Percentiles rank a stretch among this genome's conserved stretches.
Conservation (phyloP, 1,140 invertebrate species). For the Brachionus paranguensis region DNA sequence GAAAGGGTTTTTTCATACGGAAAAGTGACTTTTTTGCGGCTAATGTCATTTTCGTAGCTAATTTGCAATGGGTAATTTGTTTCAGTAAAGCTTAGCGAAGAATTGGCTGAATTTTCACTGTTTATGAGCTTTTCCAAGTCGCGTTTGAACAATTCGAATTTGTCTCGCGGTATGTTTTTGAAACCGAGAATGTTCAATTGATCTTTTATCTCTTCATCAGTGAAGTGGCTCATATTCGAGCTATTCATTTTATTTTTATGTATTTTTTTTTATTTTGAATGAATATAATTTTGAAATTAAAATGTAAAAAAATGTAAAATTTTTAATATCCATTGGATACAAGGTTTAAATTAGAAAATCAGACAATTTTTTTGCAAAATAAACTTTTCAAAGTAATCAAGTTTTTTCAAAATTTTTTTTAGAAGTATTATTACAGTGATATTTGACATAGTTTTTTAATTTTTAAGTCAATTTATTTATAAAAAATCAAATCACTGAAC, state of each 20-base stretch:
- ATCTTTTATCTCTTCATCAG: conserved; percentile 30
- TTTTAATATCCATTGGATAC: conserved; percentile 31
- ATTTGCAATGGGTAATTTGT: not conserved
- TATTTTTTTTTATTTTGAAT: not conserved
- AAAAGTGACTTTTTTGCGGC: conserved; percentile 7
- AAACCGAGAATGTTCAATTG: conserved; percentile 3
- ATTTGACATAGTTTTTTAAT: too few species aligned
- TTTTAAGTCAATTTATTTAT: too few species aligned
- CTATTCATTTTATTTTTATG: not conserved
- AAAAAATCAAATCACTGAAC: too few species aligned
- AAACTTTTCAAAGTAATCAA: too few species aligned
- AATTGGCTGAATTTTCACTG: not conserved
- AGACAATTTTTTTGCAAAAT: not conserved
- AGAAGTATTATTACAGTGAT: too few species aligned
- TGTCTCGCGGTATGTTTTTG: not conserved
- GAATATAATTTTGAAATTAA: not conserved
- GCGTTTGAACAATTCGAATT: not conserved
- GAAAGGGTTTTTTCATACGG: not conserved
- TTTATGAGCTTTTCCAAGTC: conserved; percentile 9
- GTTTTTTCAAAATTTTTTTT: too few species aligned
- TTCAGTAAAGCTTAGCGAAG: not conserved
- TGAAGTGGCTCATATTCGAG: not conserved
- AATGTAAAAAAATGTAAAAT: conserved; percentile 26
- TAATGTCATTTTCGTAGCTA: not conserved
- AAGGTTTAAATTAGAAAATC: not conserved